Evolutionary conservation across 1,140 invertebrate species (phyloP), one percentile per base, ranked within the genome.

Genomic region (Pseudoatta argentina): DNA sequence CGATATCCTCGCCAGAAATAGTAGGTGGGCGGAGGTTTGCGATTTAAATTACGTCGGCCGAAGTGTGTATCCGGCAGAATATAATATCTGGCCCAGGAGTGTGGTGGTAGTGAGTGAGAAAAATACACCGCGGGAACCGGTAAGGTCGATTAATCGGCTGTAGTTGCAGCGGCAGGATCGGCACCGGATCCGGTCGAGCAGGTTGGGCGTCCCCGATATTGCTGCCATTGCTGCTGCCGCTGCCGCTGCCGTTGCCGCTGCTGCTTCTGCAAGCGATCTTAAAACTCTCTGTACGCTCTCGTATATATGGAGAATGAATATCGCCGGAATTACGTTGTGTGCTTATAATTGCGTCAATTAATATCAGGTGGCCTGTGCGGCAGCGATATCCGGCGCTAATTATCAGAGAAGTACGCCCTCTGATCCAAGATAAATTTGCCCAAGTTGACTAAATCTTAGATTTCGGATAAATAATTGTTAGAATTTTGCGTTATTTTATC

Each of bases 131-230:
- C 83, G 88, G 85, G 83, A 93, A 93, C 92, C 91, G 92, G 92
- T 93, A 93, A 92, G 91, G 86, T 91, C 92, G 91, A 92, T 93
- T 93, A 90, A 90, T 89, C 85, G 88, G 76, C 34, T 71, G 53
- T 69, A 34, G 78, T 67, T 87, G 88, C 88, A 71, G 72, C 53
- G 8, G 71, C 55, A 57, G 79, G 27, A 81, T 76, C 86, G 72
- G 55, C 55, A 59, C 30, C 75, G 88, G 89, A 92, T 92, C 92
- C 91, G 91, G 92, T 92, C 89, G 85, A 89, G 81, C 92, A 92
- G 92, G 90, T 92, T 91, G 89, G 86, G 82, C 81, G 72, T 18
- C n/a, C 59, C 63, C 82, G 82, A 86, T 88, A 67, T 89, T 71
- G 71, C 88, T 89, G 87, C 87, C 59, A 88, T 89, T 89, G 71